phyloP scores from a whole-genome alignment of 2,888 invertebrate genomes.

The Orthosia incerta region DNA sequence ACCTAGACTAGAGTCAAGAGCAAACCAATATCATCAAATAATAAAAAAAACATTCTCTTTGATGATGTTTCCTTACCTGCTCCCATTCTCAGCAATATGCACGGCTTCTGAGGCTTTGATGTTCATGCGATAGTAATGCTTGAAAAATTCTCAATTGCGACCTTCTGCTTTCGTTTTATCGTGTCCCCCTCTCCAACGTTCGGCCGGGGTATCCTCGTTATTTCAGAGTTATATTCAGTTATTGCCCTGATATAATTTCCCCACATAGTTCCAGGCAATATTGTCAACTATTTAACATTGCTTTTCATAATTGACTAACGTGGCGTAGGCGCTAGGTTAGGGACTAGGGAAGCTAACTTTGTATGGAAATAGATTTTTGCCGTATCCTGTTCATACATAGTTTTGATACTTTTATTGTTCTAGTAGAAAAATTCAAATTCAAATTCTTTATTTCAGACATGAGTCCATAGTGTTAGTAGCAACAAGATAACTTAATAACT shows the following conservation, averaged over 20 bases:
- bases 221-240: constrained; percentile 74
- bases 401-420: neutral
- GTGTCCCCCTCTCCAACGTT: constrained; percentile 36
- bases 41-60: no score
- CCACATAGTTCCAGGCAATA: constrained; percentile 79
- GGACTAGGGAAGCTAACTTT: constrained; percentile 45
- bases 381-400: neutral
- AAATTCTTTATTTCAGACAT: no score
- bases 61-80: no score
- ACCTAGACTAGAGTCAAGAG: no score
- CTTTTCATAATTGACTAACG: constrained; percentile 78
- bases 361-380: constrained; percentile 34
- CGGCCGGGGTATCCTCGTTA: constrained; percentile 68
- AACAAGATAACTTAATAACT: no score
- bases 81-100: no score
- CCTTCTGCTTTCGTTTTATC: constrained; percentile 16
- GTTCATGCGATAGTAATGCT: no score
- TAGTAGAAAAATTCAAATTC: neutral
- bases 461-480: no score
- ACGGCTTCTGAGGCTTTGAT: no score
- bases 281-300: constrained; percentile 82
- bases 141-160: no score
- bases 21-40: no score
- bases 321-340: constrained; percentile 51
- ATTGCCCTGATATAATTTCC: constrained; percentile 77